phyloP scores from a whole-genome alignment of 2,113 vertebrate species.

The Micromys minutus region DNA sequence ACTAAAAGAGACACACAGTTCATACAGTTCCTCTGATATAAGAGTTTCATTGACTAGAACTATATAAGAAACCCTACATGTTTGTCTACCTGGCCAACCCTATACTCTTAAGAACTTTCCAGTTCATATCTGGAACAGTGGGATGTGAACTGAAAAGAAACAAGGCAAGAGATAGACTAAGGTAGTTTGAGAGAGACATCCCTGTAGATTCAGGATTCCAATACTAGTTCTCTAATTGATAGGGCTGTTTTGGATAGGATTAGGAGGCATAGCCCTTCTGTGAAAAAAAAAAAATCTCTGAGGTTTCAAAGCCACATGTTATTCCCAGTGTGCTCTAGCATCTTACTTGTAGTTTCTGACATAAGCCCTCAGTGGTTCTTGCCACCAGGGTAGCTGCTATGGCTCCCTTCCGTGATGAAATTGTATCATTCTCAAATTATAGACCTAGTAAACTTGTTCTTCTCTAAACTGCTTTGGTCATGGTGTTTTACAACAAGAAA shows the following conservation, averaged over 20 bases:
- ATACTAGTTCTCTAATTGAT: not conserved
- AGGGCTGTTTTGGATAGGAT: not conserved
- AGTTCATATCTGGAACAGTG: not conserved
- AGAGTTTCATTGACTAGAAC: not conserved
- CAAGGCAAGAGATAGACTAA: not conserved
- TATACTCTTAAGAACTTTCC: not conserved
- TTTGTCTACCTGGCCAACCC: not conserved
- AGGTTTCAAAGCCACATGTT: not conserved
- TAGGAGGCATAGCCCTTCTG: not conserved
- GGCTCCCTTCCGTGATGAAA: not conserved
- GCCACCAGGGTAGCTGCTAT: not conserved
- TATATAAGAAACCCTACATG: not conserved
- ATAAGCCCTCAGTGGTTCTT: not conserved
- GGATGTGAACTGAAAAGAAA: not conserved
- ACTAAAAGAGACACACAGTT: not conserved
- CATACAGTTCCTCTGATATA: not conserved
- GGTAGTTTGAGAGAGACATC: not conserved
- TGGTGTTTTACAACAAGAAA: not conserved
- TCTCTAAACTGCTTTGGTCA: not conserved
- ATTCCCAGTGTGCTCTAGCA: not conserved
- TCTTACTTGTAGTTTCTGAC: not conserved
- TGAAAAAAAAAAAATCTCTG: not conserved
- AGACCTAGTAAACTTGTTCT: not conserved
- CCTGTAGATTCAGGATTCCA: not conserved
- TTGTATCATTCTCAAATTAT: not conserved